phyloP scores from a whole-genome alignment of 2,113 vertebrate species.

The Brienomyrus brachyistius region DNA sequence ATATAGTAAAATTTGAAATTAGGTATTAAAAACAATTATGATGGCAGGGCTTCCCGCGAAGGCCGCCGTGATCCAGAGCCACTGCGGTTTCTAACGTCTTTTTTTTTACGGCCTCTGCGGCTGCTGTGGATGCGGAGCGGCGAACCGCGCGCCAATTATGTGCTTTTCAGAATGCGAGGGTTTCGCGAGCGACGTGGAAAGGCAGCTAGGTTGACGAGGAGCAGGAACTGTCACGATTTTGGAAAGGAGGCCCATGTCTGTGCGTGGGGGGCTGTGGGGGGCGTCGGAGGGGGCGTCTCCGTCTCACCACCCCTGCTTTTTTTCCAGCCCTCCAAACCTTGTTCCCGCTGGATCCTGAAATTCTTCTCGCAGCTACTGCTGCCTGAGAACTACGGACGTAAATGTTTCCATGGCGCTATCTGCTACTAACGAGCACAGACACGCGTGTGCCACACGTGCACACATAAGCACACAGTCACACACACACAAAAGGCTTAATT shows the following conservation, averaged over 20 bases:
- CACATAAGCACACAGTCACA: neutral
- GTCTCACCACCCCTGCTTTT: neutral
- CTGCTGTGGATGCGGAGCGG: neutral
- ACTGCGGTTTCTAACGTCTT: slow-evolving; percentile 22
- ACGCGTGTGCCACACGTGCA: neutral
- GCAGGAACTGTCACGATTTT: slow-evolving; percentile 23
- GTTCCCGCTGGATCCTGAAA: neutral
- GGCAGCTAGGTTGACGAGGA: slow-evolving; percentile 21
- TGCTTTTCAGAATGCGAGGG: slow-evolving; percentile 12
- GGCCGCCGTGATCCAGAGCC: slow-evolving; percentile 35
- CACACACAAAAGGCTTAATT: neutral
- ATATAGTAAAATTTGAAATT: slow-evolving; percentile 56
- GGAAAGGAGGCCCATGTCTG: slow-evolving; percentile 23
- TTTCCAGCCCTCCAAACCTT: neutral
- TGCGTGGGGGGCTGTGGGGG: neutral
- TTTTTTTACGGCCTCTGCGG: slow-evolving; percentile 33
- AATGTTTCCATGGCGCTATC: neutral
- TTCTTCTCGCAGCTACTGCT: neutral
- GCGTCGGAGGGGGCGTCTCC: neutral
- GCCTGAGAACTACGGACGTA: neutral
- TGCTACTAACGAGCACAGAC: neutral
- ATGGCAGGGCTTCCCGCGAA: slow-evolving; percentile 35
- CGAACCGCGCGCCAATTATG: slow-evolving; percentile 15
- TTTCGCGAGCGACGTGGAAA: slow-evolving; percentile 19
- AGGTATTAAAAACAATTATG: slow-evolving; percentile 56